Evolutionary conservation across 2,797 vertebrate species (phyloP), one percentile per base, ranked within the genome.

Genomic region (Tenualosa ilisha): DNA sequence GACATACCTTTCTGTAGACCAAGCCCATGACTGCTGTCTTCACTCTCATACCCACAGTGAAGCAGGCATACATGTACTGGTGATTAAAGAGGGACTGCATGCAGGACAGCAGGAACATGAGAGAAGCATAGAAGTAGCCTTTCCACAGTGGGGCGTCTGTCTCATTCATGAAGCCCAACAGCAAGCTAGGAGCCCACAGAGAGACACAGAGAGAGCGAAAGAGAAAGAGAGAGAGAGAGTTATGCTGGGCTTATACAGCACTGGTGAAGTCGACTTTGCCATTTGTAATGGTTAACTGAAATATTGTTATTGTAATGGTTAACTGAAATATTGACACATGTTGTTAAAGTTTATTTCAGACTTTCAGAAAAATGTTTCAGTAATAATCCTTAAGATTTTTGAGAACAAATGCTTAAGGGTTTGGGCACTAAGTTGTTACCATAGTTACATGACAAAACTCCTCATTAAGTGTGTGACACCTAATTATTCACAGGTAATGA

Each of bases 1-100:
- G 84, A 88, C 95, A 88, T 92, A 98, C 98, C 97, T 99, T 99
- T 88, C 97, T 96, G 93, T 98, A 99, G 84, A 99, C 96, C 59
- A 99, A 94, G 65, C 98, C 98, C 43, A 95, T 97, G 11, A 99
- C 86, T 9, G 97, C 98, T 0, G 97, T 96, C 88, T 96, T 97
- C 84, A 99, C 94, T 87, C 97, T 95, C 96, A 98, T 93, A 50
- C 98, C 97, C 86, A 98, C 95, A 1, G 97, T 94, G 89, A 98
- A 97, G 91, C 97, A 96, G 56, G 94, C 91, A 90, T 98, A 98
- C 96, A 98, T 97, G 83, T 96, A 96, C 81, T 96, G 97, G 59
- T 99, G 98, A 90, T 97, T 97, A 86, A 98, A 97, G 53, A 99
- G 92, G 0, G 96, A 97, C 94, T 98, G 98, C 26, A 98, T 95